Conservation (phyloP, 2,113 vertebrate genomes). For the Podocnemis expansa region DNA sequence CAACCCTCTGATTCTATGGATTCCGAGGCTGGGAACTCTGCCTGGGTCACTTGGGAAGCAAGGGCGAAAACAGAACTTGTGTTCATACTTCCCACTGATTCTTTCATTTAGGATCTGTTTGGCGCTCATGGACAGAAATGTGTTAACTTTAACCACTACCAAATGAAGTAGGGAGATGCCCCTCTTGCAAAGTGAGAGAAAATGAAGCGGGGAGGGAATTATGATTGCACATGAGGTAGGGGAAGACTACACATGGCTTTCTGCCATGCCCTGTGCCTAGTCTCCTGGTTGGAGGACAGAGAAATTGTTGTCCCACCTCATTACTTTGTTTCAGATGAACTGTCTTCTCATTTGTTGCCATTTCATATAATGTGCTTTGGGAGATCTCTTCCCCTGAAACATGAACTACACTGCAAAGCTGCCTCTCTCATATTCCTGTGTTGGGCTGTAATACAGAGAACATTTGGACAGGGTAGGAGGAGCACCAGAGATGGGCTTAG, state of each 20-base stretch:
- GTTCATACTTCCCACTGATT: neutral
- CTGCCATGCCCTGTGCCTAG: neutral
- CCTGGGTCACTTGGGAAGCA: neutral
- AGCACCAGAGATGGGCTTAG: constrained; percentile 43
- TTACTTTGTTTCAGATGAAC: neutral
- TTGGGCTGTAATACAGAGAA: neutral
- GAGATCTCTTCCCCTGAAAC: neutral
- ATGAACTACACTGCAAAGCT: neutral
- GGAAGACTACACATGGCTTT: neutral
- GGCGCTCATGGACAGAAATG: neutral
- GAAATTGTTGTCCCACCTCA: neutral
- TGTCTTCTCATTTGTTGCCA: neutral
- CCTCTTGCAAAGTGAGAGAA: neutral
- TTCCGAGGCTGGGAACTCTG: neutral
- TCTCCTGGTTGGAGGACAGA: neutral
- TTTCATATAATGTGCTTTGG: neutral
- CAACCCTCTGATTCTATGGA: too few relatives aligned
- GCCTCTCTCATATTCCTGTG: neutral
- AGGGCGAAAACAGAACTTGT: neutral
- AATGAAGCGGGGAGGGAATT: neutral
- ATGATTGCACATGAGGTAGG: neutral
- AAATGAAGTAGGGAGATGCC: neutral
- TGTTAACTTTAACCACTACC: neutral
- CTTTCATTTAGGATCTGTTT: neutral
- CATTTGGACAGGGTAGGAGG: constrained; percentile 3